Evolutionary conservation across 2,888 invertebrate species (phyloP).

Genomic region (Phortica magna): DNA sequence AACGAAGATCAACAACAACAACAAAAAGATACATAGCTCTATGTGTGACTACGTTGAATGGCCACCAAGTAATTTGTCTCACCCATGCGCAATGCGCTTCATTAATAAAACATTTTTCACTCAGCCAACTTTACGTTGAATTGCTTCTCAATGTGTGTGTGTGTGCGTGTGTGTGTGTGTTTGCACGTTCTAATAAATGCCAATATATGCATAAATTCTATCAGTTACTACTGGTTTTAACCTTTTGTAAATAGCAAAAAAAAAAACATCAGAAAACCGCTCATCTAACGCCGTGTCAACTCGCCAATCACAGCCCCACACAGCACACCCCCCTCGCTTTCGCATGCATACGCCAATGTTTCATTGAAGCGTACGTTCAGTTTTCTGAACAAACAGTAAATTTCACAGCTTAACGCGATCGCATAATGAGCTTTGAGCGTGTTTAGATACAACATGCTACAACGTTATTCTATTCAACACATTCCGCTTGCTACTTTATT

Average conservation of each 20-base stretch:
- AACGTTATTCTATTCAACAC: background rate
- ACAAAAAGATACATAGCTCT: conserved; percentile 51
- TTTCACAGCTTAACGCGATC: conserved; percentile 77
- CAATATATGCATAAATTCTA: conserved; percentile 59
- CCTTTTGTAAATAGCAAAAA: conserved; percentile 68
- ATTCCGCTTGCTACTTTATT: conserved; percentile 28
- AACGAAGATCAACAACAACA: background rate
- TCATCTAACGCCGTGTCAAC: conserved; percentile 14
- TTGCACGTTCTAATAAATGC: conserved; percentile 62
- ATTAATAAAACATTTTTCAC: conserved; percentile 71
- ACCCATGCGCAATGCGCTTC: conserved; percentile 58
- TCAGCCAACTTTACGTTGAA: conserved; percentile 8
- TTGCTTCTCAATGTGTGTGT: conserved; percentile 30
- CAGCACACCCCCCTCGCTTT: background rate
- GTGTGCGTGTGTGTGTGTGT: background rate
- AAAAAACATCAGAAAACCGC: no score
- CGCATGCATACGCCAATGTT: background rate
- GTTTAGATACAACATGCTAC: conserved; percentile 23
- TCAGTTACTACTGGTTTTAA: conserved; percentile 75
- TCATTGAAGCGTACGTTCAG: conserved; percentile 38
- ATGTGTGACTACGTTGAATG: conserved; percentile 70
- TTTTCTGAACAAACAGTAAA: conserved; percentile 66
- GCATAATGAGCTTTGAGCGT: conserved; percentile 69
- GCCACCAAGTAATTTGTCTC: conserved; percentile 64
- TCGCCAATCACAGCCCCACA: background rate